Evolutionary conservation across 1,140 invertebrate genomes (phyloP).

Genomic region (Ceratina calcarata): DNA sequence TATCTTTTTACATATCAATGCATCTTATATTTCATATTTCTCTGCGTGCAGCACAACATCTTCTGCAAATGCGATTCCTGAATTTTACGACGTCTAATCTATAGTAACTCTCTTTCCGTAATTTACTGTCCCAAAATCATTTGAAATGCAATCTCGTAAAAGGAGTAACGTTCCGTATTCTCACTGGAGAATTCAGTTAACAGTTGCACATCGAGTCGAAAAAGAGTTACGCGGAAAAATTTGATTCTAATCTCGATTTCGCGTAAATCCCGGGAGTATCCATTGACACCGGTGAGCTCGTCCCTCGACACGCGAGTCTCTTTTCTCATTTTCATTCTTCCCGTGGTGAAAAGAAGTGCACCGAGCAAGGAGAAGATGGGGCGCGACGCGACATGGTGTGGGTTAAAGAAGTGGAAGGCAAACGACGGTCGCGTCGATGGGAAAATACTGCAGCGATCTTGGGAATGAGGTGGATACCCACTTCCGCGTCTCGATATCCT

Average conservation of each 20-base stretch:
- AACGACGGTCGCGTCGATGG: constrained; percentile 34
- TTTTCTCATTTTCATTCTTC: constrained; percentile 1
- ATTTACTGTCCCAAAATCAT: too few relatives aligned
- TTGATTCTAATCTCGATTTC: constrained; percentile 53
- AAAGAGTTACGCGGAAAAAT: constrained; percentile 34
- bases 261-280: constrained; percentile 14
- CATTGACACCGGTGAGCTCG: constrained; percentile 26
- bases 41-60: too few relatives aligned
- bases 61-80: too few relatives aligned
- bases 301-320: constrained; percentile 3
- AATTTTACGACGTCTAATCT: neutral
- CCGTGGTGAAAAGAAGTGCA: neutral
- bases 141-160: too few relatives aligned
- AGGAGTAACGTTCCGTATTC: neutral
- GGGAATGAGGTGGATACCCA: constrained; percentile 52
- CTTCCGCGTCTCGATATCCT: constrained; percentile 45
- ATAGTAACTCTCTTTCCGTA: too few relatives aligned
- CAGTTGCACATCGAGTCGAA: neutral
- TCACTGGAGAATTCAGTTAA: neutral
- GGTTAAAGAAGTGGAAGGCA: neutral
- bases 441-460: constrained; percentile 60
- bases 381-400: neutral
- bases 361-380: neutral
- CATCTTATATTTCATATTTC: too few relatives aligned
- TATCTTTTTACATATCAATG: neutral